phyloP scores from a whole-genome alignment of 2,888 invertebrate genomes.

The Nomada fucata region DNA sequence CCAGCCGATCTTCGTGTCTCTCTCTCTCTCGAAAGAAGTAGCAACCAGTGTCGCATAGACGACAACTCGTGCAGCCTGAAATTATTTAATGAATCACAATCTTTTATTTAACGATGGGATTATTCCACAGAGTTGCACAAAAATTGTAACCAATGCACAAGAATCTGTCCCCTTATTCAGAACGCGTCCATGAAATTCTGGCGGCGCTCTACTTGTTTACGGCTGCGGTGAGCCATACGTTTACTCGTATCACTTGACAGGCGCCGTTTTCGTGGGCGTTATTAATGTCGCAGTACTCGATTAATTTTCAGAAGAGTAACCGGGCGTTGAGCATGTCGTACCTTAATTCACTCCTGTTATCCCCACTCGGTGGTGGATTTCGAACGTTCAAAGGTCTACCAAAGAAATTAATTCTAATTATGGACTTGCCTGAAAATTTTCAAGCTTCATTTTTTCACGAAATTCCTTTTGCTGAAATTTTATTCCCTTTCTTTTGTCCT shows the following conservation, averaged over 20 bases:
- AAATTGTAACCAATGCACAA: background rate
- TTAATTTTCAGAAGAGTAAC: conserved; percentile 13
- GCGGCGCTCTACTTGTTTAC: background rate
- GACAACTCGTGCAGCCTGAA: no score
- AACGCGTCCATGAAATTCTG: background rate
- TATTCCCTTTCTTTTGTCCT: background rate
- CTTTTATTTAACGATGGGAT: background rate
- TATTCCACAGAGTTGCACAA: background rate
- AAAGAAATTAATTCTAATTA: conserved; percentile 16
- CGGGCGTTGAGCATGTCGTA: background rate
- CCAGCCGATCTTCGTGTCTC: no score
- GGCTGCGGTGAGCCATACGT: background rate
- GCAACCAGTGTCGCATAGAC: background rate
- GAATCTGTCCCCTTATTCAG: background rate
- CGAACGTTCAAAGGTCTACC: background rate
- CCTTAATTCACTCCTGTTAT: conserved; percentile 1
- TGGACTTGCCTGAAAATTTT: background rate
- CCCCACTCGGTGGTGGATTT: background rate
- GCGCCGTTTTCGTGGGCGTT: background rate
- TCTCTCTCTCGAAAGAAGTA: background rate
- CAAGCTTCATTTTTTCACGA: background rate
- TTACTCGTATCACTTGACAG: conserved; percentile 24
- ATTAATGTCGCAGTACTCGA: conserved; percentile 14
- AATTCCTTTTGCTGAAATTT: background rate
- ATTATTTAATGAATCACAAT: no score